Evolutionary conservation across 2,113 vertebrate species (phyloP).

Genomic region (Oryzias melastigma): DNA sequence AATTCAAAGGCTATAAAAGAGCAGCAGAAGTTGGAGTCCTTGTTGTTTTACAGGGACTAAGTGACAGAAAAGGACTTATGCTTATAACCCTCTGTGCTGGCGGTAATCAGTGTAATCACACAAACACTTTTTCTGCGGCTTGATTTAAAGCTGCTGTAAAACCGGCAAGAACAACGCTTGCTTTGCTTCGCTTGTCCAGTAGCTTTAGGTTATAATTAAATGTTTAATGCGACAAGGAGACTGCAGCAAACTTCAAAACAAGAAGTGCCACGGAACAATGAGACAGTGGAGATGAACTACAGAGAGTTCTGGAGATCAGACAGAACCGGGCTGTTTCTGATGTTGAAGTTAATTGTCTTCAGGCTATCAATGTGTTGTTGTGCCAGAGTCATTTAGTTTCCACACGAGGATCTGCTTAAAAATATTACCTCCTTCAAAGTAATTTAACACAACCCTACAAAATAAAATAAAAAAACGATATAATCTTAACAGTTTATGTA

Average conservation of each 20-base stretch:
- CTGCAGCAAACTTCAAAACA: conserved; percentile 25
- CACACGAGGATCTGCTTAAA: too few species aligned
- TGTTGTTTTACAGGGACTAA: conserved; percentile 19
- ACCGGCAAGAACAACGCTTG: conserved; percentile 10
- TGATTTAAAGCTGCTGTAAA: conserved; percentile 32
- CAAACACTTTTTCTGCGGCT: conserved; percentile 17
- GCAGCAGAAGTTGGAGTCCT: conserved; percentile 36
- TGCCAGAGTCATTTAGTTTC: too few species aligned
- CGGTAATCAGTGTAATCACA: conserved; percentile 30
- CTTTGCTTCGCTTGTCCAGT: conserved; percentile 17
- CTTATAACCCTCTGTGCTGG: conserved; percentile 20
- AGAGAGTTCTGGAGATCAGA: background rate
- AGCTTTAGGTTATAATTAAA: conserved; percentile 35
- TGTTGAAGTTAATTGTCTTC: background rate
- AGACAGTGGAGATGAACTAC: background rate
- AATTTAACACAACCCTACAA: too few species aligned
- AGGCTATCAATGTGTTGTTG: background rate
- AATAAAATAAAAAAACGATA: too few species aligned
- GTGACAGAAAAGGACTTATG: conserved; percentile 34
- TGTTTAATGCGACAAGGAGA: conserved; percentile 17
- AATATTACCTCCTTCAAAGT: too few species aligned
- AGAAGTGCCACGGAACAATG: conserved; percentile 5
- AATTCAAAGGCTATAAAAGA: conserved; percentile 37
- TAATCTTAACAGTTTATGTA: too few species aligned
- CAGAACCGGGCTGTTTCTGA: background rate